Evolutionary conservation across 2,888 invertebrate genomes (phyloP), one percentile per base, ranked within the genome.

Genomic region (Eupithecia centaureata): DNA sequence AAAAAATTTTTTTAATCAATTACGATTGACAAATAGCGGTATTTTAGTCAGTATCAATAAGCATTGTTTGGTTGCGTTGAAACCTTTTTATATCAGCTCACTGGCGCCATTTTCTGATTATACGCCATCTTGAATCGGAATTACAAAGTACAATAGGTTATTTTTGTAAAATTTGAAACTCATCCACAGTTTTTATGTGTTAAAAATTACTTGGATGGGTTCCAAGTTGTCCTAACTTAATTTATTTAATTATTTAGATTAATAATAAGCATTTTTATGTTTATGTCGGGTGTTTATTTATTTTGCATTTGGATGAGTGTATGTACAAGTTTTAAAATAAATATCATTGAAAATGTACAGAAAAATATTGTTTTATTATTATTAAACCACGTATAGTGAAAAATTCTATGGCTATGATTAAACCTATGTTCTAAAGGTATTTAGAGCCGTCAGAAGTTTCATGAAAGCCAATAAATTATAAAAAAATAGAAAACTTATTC

Each of bases 71-170:
- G 18, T 47, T 10, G 42, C 0, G 18, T 22, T 18, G 8, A 7
- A 18, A 18, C 12, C 42, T 22, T 47, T 7, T 22, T 2, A 47
- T 3, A 22, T 22, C 42, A 22, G 81, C 79, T 80, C 84, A 83
- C 78, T 82, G 82, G 76, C 77, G 85, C 85, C 85, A 86, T 86
- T 76, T 75, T 79, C 78, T 68, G 77, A 66, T 66, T 62, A 51
- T 71, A 72, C 71, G 84, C 83, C 83, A 84, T 83, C 59, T 65
- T 71, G 67, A 52, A 38, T 63, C 60, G 30, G 27, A 62, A 59
- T 52, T 38, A 10, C 22, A 18, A 38, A 35, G n/a, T 12, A 28
- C 22, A 33, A 25, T 58, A 61, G 51, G 59, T 33, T 66, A 65
- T 54, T 63, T 63, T 56, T 33, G 30, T 54, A 60, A 51, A 70